Evolutionary conservation across 2,888 invertebrate genomes (phyloP), one percentile per base, ranked within the genome.

Genomic region (Aspidiotus rigidus): DNA sequence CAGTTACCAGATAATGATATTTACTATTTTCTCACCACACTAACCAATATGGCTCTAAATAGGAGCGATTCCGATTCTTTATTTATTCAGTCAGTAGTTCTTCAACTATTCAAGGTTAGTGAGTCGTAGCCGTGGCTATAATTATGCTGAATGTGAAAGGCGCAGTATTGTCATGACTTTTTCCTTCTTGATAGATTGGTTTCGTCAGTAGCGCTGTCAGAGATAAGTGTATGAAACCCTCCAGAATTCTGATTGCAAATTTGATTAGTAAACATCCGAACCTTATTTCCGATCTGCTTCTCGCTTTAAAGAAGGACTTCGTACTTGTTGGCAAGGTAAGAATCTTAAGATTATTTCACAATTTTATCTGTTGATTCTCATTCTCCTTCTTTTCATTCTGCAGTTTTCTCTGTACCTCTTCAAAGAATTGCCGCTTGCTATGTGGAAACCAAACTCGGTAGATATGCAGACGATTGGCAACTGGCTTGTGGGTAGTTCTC

Each of bases 41-140:
- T 90, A 76, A 86, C 88, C 57, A 89, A 88, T 77, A 90, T 91
- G 87, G 88, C 87, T 11, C 79, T 87, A 75, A 83, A 85, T 6
- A 80, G 89, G 71, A 76, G 79, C 42, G 76, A 79, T 8, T 78
- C 79, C 62, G 88, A 89, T 75, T 81, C 82, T 75, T 80, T 83
- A 40, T 86, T 90, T 74, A 83, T 90, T 62, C 80, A 83, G 75
- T 79, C 83, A 40, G 83, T 87, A 28, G 85, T 86, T 0, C 78
- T 85, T 61, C 86, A 88, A 77, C 81, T 90, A 62, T 85, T 89
- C 75, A 83, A 86, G 79, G 88, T 87, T 77, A 76, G 75, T 39
- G 1, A 59, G 11, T 13, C 59, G 13, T 59, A 8, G 10, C 49
- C 49, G 1, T 59, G 28, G 9, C 13, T 3, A 7, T 10, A 13